Evolutionary conservation across 2,113 vertebrate species (phyloP), one percentile per base, ranked within the genome.

Genomic region (Excalfactoria chinensis): DNA sequence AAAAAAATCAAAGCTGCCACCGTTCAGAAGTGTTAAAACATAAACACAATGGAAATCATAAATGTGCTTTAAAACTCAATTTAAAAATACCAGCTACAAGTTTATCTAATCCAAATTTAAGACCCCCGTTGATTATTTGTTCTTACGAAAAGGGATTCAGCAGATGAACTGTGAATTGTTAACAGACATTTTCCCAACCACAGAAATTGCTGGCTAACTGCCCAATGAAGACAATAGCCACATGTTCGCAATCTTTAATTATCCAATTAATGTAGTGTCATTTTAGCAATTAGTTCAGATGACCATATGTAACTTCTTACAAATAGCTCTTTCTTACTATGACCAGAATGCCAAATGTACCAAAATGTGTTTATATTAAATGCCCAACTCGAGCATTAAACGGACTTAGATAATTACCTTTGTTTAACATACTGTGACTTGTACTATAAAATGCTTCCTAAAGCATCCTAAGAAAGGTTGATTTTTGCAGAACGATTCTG

Each of bases 211-310:
- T 97, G 97, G 97, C 98, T 97, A 96, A 85, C 90, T 96, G 98
- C 97, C 97, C 97, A 96, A 97, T 90, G 95, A 98, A 96, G 86
- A 97, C 97, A 98, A 98, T 96, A 96, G 95, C 96, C 93, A 97
- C 97, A 97, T 97, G 96, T 95, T 97, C 55, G 0, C 94, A 97
- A 97, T 96, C 98, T 96, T 98, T 98, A 97, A 98, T 98, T 98
- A 98, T 96, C 98, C 97, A 98, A 98, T 98, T 98, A 98, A 98
- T 95, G 93, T 92, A 93, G 95, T 97, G 94, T 96, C 97, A 1
- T 96, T 97, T 97, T 96, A 96, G 96, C 96, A 98, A 98, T 97
- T 97, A 97, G 96, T 96, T 98, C 97, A 97, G 96, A 98, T 97
- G 97, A 97, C 96, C 96, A 97, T 96, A 97, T 92, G 94, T 89